Conservation (phyloP, 2,113 vertebrate species). For the Megaleporinus macrocephalus region DNA sequence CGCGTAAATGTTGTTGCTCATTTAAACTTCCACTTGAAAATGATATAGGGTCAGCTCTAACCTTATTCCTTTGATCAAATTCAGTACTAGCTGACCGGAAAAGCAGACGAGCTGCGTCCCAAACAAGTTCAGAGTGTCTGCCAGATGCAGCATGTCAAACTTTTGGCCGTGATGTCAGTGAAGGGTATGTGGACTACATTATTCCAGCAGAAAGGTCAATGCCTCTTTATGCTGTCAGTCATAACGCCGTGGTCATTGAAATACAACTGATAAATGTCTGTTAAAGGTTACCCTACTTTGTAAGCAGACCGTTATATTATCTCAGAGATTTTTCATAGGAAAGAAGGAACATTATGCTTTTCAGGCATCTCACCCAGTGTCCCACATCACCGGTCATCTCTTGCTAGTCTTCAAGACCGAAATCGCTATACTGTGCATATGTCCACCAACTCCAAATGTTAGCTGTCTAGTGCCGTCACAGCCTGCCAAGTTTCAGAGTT, state of each 20-base stretch:
- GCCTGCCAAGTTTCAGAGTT: constrained; percentile 49
- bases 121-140: constrained; percentile 21
- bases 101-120: background rate
- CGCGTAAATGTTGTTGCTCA: background rate
- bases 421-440: constrained; percentile 42
- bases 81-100: background rate
- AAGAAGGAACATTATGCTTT: background rate
- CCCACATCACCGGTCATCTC: background rate
- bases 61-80: background rate
- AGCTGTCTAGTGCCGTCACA: constrained; percentile 27
- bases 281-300: constrained; percentile 50
- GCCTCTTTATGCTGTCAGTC: constrained; percentile 43
- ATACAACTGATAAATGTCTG: constrained; percentile 38
- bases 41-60: background rate
- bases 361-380: background rate
- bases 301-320: constrained; percentile 16
- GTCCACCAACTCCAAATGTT: constrained; percentile 28
- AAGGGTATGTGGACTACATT: constrained; percentile 25
- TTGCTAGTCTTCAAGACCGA: background rate
- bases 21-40: background rate
- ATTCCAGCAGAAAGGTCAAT: constrained; percentile 48
- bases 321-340: constrained; percentile 28
- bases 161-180: constrained; percentile 16
- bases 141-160: constrained; percentile 34
- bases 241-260: constrained; percentile 29